A percentile compares a stretch with the other conserved stretches of the same genome.
These are phyloP conservation scores for Bolborhynchus lineola DNA, from an alignment of 2,113 vertebrate species.

Conservation along the genomic window DNA sequence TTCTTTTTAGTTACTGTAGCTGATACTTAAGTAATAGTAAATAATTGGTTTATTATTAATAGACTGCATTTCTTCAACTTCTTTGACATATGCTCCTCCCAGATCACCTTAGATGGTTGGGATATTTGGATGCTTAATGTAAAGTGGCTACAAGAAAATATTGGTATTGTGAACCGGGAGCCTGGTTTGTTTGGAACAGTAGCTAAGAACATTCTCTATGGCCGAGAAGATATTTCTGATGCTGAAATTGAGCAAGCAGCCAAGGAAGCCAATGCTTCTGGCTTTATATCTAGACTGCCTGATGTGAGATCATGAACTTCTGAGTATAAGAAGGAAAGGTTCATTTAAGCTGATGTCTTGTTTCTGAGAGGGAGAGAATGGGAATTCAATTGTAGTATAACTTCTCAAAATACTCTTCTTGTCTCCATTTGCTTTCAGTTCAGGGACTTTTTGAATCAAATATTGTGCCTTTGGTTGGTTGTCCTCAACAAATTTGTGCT, in stretches of 20 bases:
- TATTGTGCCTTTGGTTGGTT: neutral
- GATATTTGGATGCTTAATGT: conserved; percentile 68
- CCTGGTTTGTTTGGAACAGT: conserved; percentile 73
- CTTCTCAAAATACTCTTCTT: neutral
- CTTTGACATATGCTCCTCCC: neutral
- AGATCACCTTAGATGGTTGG: conserved; percentile 69
- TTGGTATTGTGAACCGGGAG: conserved; percentile 74
- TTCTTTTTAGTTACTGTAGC: neutral
- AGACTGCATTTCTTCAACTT: neutral
- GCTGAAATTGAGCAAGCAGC: conserved; percentile 70
- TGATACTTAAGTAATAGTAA: neutral
- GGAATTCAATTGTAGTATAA: neutral
- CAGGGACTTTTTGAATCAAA: neutral
- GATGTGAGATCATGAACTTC: conserved; percentile 57
- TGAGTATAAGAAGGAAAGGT: neutral
- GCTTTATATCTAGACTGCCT: conserved; percentile 73
- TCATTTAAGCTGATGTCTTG: neutral
- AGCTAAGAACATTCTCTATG: conserved; percentile 69
- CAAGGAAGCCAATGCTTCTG: conserved; percentile 75
- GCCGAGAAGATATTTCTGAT: conserved; percentile 66
- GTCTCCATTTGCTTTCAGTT: neutral
- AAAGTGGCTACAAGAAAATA: conserved; percentile 75
- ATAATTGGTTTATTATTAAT: neutral
- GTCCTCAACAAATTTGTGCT: neutral
- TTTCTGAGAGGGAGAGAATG: neutral